Evolutionary conservation across 2,113 vertebrate species (phyloP), one percentile per base, ranked within the genome.

Genomic region (Hypocryptadius cinnamomeus): DNA sequence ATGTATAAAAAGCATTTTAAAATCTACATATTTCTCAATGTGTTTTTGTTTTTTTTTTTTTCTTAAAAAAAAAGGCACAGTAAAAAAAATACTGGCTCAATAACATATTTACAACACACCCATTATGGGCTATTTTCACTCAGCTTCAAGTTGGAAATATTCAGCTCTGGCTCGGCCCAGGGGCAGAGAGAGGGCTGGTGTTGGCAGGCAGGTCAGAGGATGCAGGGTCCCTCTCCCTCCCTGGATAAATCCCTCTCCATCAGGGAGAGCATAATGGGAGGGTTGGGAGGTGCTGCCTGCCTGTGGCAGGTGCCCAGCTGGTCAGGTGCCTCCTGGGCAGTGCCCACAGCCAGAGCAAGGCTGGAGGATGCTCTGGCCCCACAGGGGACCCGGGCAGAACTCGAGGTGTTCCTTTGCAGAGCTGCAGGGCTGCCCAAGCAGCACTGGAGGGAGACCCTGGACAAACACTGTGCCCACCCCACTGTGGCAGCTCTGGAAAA

Each of bases 61-160:
- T 8, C 4, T 37, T 35, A 23, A 25, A 42, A 21, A 91, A 95
- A 95, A 95, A 95, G 83, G 93, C 97, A 98, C 99, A 99, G 99
- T 99, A 99, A 97, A 99, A 96, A 97, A 99, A 98, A 98, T 98
- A 99, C 99, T 99, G 99, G 96, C 94, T 27, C 96, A 93, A 95
- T 97, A 98, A 96, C 95, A 61, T 97, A 98, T 98, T 96, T 98
- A 99, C 98, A 99, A 63, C 25, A 86, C 92, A 97, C 99, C 99
- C 99, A 99, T 97, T 99, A 97, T 99, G 99, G 98, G 99, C 97
- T 94, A 98, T 97, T 87, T 94, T 94, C 97, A 97, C 97, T 98
- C 98, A 96, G 96, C 97, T 95, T 94, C 11, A 15, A 88, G 94
- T 93, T 94, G 95, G 96, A 96, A 90, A 88, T 0, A 9, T 84